Percentiles rank a stretch among this genome's conserved stretches.
Evolutionary conservation across 2,113 vertebrate genomes (phyloP).

Genomic region (Sceloporus tristichus): DNA sequence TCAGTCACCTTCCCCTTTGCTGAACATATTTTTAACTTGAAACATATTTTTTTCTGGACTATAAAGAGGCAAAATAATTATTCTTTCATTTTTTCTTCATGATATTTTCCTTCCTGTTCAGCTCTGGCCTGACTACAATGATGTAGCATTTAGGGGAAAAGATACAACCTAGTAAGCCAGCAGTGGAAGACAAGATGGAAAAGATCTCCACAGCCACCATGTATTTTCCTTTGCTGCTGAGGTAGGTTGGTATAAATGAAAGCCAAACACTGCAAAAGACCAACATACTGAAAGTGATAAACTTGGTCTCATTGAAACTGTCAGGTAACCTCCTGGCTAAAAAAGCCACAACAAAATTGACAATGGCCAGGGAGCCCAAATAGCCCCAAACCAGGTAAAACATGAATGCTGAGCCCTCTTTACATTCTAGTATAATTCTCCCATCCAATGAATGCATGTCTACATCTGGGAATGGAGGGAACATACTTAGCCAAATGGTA

Average conservation of each 20-base stretch:
- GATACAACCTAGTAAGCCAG: neutral
- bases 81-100: neutral
- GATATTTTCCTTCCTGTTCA: neutral
- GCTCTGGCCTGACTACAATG: conserved; percentile 1
- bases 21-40: too few species aligned
- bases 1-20: too few species aligned
- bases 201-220: conserved; percentile 1
- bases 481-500: neutral
- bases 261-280: conserved; percentile 17
- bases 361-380: conserved; percentile 3
- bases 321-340: conserved; percentile 10
- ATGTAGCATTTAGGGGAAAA: conserved; percentile 4
- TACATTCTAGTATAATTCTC: conserved; percentile 1
- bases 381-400: neutral
- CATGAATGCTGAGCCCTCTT: neutral
- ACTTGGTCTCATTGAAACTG: conserved; percentile 17
- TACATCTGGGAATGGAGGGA: neutral
- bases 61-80: neutral
- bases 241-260: conserved; percentile 4
- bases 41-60: too few species aligned
- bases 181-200: neutral
- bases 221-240: conserved; percentile 17
- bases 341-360: neutral
- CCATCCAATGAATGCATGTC: neutral
- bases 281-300: conserved; percentile 14